A percentile compares a stretch with the other conserved stretches of the same genome.
Conservation (phyloP, 2,888 invertebrate genomes). For the Tridacna gigas region DNA sequence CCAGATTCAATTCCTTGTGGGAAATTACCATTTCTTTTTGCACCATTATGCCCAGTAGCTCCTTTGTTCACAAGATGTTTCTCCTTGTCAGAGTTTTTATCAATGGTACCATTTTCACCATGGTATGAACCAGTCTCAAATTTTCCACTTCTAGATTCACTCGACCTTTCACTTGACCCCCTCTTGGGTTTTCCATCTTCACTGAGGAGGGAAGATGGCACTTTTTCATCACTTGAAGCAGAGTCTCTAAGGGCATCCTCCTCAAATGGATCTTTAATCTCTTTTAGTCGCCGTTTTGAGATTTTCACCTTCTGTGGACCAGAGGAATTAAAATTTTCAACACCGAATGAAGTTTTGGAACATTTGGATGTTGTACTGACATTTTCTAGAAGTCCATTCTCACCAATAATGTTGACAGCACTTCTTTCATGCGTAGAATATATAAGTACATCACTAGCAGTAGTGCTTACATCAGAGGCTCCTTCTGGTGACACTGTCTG, state of each 20-base stretch:
- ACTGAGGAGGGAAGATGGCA: constrained; percentile 55
- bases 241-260: constrained; percentile 60
- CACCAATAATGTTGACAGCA: constrained; percentile 53
- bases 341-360: constrained; percentile 65
- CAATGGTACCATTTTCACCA: constrained; percentile 5
- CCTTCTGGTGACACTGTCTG: constrained; percentile 40
- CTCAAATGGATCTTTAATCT: constrained; percentile 75
- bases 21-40: constrained; percentile 30
- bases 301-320: constrained; percentile 76
- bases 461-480: constrained; percentile 73
- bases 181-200: constrained; percentile 30
- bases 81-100: background rate
- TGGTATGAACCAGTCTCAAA: constrained; percentile 11
- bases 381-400: constrained; percentile 40
- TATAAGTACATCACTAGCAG: constrained; percentile 76
- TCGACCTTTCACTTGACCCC: constrained; percentile 24
- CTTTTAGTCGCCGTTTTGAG: constrained; percentile 74
- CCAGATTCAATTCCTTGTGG: constrained; percentile 42
- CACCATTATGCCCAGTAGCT: constrained; percentile 29
- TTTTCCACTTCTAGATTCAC: constrained; percentile 26
- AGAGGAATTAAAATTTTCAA: constrained; percentile 73
- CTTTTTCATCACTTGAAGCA: constrained; percentile 62
- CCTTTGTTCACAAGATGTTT: background rate
- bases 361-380: constrained; percentile 67
- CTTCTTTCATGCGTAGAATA: constrained; percentile 69